Evolutionary conservation across 2,113 vertebrate genomes (phyloP).

Genomic region (Cryptomyrus ogoouensis): DNA sequence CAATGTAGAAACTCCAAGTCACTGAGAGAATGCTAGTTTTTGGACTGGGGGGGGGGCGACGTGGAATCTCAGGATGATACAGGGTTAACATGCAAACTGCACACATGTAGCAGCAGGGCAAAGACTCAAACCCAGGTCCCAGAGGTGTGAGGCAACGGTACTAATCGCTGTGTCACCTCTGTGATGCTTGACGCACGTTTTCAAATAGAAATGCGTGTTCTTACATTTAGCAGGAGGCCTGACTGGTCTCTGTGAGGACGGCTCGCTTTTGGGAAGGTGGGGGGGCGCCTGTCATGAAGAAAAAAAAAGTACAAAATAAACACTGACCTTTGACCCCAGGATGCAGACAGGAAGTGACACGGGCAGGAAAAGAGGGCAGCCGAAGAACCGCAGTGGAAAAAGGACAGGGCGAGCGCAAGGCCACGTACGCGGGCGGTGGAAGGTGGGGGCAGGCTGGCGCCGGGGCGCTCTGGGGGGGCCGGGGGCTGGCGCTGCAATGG

Average conservation of each 20-base stretch:
- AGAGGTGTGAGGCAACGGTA: background rate
- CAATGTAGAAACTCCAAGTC: background rate
- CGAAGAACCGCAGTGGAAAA: background rate
- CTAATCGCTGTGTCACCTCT: background rate
- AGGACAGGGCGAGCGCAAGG: slow-evolving; percentile 16
- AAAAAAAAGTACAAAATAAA: background rate
- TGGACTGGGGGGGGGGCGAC: background rate
- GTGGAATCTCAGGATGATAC: background rate
- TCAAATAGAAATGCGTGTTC: background rate
- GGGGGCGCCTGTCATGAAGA: slow-evolving; percentile 24
- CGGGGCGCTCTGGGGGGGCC: slow-evolving; percentile 63
- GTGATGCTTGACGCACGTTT: background rate
- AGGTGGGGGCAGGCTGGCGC: slow-evolving; percentile 37
- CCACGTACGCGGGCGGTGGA: slow-evolving; percentile 38
- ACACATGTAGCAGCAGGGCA: background rate
- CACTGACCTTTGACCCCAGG: too few species aligned
- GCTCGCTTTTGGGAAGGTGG: slow-evolving; percentile 35
- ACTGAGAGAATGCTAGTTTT: background rate
- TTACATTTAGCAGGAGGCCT: slow-evolving; percentile 40
- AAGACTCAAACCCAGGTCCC: background rate
- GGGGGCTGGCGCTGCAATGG: slow-evolving; percentile 61
- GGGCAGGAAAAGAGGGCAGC: background rate
- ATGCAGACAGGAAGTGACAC: background rate
- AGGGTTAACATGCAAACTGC: background rate
- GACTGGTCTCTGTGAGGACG: slow-evolving; percentile 34